A percentile compares a stretch with the other conserved stretches of the same genome.
These are phyloP conservation scores for Epistrophe eligans DNA, from an alignment of 2,888 invertebrate genomes.

Conservation along the genomic window DNA sequence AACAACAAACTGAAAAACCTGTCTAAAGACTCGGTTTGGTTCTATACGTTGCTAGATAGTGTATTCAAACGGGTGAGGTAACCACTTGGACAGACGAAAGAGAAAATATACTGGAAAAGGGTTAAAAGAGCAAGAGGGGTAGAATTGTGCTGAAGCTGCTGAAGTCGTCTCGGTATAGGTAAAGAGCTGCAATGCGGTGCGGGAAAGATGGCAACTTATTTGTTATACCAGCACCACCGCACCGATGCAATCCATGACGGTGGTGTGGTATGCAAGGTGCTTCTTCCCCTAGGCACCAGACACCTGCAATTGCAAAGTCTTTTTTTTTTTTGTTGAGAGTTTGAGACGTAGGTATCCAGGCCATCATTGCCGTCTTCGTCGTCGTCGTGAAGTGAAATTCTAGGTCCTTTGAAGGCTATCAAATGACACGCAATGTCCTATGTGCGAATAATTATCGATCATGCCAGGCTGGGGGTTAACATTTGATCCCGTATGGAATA, in stretches of 20 bases:
- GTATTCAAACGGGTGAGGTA: slow-evolving; percentile 67
- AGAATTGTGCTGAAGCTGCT: slow-evolving; percentile 1
- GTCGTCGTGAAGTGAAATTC: slow-evolving; percentile 51
- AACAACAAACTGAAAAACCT: slow-evolving; percentile 64
- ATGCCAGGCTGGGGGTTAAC: slow-evolving; percentile 23
- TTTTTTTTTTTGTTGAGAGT: neutral
- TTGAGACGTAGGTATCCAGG: slow-evolving; percentile 42
- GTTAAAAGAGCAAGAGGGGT: slow-evolving; percentile 19
- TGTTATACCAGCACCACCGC: slow-evolving; percentile 19
- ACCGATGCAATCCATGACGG: slow-evolving; percentile 63
- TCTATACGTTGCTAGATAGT: slow-evolving; percentile 53
- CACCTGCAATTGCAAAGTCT: slow-evolving; percentile 69
- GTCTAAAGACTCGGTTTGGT: slow-evolving; percentile 59
- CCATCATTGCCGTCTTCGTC: slow-evolving; percentile 37
- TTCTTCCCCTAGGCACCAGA: slow-evolving; percentile 62
- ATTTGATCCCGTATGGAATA: slow-evolving; percentile 58
- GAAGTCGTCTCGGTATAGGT: slow-evolving; percentile 1
- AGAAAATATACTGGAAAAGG: slow-evolving; percentile 24
- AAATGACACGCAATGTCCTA: slow-evolving; percentile 68
- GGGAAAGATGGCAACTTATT: slow-evolving; percentile 29
- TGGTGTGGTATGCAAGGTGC: slow-evolving; percentile 70
- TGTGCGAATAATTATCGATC: slow-evolving; percentile 58
- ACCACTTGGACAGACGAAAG: slow-evolving; percentile 39
- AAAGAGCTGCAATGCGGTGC: slow-evolving; percentile 1
- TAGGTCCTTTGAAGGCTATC: slow-evolving; percentile 71